phyloP scores from a whole-genome alignment of 2,797 vertebrate genomes.

The Diplodus sargus region DNA sequence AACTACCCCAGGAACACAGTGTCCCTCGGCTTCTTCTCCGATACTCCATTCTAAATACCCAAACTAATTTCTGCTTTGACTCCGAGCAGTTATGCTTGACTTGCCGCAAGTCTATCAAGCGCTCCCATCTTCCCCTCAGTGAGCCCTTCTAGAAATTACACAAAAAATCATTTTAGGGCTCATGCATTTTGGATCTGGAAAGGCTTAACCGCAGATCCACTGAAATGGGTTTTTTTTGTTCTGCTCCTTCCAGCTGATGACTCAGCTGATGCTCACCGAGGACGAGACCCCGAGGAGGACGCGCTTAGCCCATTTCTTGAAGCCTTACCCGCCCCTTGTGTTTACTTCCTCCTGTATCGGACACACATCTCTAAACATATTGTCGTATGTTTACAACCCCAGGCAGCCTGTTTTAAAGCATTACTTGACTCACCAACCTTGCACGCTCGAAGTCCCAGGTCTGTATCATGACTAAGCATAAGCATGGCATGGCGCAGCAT shows the following conservation, averaged over 20 bases:
- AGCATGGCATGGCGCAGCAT: constrained; percentile 54
- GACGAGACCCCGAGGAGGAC: constrained; percentile 39
- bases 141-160: constrained; percentile 46
- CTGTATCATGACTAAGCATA: constrained; percentile 69
- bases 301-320: constrained; percentile 40
- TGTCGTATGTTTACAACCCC: constrained; percentile 42
- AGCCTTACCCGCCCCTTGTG: constrained; percentile 13
- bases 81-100: constrained; percentile 56
- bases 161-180: constrained; percentile 64
- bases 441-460: constrained; percentile 59
- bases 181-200: constrained; percentile 74
- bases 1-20: constrained; percentile 54
- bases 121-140: constrained; percentile 8
- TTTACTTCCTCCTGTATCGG: constrained; percentile 30
- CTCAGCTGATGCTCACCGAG: constrained; percentile 58
- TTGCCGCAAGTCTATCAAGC: constrained; percentile 55
- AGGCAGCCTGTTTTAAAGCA: constrained; percentile 58
- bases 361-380: constrained; percentile 54
- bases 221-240: constrained; percentile 55
- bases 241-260: constrained; percentile 47
- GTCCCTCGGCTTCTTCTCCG: constrained; percentile 54
- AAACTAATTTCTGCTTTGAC: constrained; percentile 55
- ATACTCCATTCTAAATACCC: constrained; percentile 45
- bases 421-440: constrained; percentile 63
- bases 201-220: constrained; percentile 44